A percentile compares a stretch with the other conserved stretches of the same genome.
These are phyloP conservation scores for Metaphire vulgaris DNA, from an alignment of 1,140 invertebrate species.

Conservation along the genomic window DNA sequence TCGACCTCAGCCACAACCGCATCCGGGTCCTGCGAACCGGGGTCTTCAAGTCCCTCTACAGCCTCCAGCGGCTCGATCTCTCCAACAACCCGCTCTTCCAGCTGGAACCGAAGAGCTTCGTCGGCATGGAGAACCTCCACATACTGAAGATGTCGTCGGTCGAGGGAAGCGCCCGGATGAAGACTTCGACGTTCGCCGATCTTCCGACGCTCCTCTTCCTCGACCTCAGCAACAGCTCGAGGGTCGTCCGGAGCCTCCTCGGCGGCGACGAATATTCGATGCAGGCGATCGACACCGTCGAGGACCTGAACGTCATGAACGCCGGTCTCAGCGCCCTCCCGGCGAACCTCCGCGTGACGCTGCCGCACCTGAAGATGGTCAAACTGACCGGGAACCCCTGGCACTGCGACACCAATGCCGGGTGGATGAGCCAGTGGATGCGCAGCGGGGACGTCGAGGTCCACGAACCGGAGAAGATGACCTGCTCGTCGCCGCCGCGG, in stretches of 20 bases:
- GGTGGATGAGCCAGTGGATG: conserved; percentile 52
- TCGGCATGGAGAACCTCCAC: conserved; percentile 60
- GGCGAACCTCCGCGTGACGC: conserved; percentile 62
- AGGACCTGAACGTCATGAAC: conserved; percentile 64
- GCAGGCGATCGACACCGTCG: conserved; percentile 54
- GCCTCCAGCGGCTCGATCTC: conserved; percentile 61
- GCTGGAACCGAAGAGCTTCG: conserved; percentile 62
- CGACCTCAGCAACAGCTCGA: conserved; percentile 67
- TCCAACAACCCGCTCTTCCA: conserved; percentile 68
- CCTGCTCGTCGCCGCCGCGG: conserved; percentile 16
- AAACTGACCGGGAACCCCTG: conserved; percentile 53
- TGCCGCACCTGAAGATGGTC: conserved; percentile 59
- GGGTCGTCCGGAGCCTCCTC: conserved; percentile 62
- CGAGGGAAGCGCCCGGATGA: conserved; percentile 53
- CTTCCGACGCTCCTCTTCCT: conserved; percentile 59
- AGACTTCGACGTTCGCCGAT: conserved; percentile 29
- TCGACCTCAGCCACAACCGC: conserved; percentile 23
- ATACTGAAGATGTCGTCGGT: conserved; percentile 64
- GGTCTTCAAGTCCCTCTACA: conserved; percentile 47
- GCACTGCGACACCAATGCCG: conserved; percentile 47
- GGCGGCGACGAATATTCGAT: conserved; percentile 59
- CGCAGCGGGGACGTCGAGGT: conserved; percentile 36
- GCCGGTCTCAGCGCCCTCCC: conserved; percentile 61
- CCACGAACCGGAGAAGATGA: conserved; percentile 36
- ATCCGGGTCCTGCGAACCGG: conserved; percentile 23